These are phyloP conservation scores for Crenuchus spilurus DNA, from an alignment of 2,797 vertebrate genomes.

Conservation along the genomic window DNA sequence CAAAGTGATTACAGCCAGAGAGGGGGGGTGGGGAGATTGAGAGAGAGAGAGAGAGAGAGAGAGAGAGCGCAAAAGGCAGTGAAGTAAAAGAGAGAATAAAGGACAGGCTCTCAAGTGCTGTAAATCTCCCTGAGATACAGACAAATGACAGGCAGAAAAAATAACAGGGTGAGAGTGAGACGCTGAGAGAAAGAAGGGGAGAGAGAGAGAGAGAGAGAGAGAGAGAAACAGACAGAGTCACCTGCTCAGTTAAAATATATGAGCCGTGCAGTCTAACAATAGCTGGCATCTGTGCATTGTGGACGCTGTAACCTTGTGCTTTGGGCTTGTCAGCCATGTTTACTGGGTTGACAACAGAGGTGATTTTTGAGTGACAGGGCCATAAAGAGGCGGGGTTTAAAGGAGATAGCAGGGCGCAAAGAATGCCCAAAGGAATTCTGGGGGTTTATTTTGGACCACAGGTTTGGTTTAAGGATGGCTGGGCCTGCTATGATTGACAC, in stretches of 20 bases:
- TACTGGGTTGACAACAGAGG: conserved; percentile 57
- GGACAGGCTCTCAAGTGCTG: background rate
- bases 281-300: conserved; percentile 64
- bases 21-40: background rate
- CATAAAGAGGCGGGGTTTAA: conserved; percentile 36
- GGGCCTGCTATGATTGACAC: conserved; percentile 23
- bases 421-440: conserved; percentile 49
- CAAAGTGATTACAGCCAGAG: background rate
- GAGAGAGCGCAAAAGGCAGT: conserved; percentile 14
- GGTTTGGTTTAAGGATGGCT: conserved; percentile 23
- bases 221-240: conserved; percentile 40
- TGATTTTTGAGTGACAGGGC: conserved; percentile 60
- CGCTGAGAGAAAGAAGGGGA: background rate
- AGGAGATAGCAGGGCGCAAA: conserved; percentile 53
- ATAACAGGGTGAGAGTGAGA: conserved; percentile 19
- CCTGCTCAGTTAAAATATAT: conserved; percentile 66
- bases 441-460: conserved; percentile 40
- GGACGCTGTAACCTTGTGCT: conserved; percentile 64
- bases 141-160: conserved; percentile 22
- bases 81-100: background rate
- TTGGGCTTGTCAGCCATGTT: conserved; percentile 50
- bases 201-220: conserved; percentile 17
- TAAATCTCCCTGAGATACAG: conserved; percentile 33
- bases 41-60: conserved; percentile 26
- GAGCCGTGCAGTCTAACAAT: conserved; percentile 72